These are phyloP conservation scores for Cottus gobio DNA, from an alignment of 2,113 vertebrate species.

Conservation along the genomic window DNA sequence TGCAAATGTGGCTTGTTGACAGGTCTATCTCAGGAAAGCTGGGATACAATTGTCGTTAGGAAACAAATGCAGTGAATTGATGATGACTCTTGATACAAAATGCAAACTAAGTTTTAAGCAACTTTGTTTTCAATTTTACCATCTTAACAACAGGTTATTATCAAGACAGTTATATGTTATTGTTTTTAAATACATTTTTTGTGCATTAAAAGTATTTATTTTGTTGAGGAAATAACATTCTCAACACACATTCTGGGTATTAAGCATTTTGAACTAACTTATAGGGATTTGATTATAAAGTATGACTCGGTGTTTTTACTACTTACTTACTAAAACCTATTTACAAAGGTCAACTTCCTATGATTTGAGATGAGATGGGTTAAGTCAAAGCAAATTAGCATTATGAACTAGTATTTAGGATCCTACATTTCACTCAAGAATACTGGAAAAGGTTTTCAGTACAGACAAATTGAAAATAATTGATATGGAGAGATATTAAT, in stretches of 20 bases:
- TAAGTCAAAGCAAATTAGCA: not conserved
- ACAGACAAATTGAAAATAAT: not conserved
- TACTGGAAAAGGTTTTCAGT: not conserved
- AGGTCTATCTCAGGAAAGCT: not conserved
- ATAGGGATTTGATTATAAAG: not conserved
- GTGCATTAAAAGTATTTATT: not conserved
- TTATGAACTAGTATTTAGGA: not conserved
- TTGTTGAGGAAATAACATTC: not conserved
- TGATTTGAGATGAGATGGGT: slow-evolving; percentile 1
- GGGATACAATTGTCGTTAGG: not conserved
- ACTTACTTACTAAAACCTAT: not conserved
- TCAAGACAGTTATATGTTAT: not conserved
- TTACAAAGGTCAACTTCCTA: slow-evolving; percentile 4
- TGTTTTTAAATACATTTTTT: not conserved
- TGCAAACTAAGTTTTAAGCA: not conserved
- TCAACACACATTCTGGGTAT: not conserved
- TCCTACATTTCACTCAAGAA: not conserved
- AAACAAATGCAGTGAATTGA: not conserved
- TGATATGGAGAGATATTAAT: not conserved
- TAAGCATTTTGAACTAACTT: not conserved
- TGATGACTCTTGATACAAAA: not conserved
- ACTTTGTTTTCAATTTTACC: not conserved
- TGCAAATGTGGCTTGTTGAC: not conserved
- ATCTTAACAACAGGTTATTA: not conserved
- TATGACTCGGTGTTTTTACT: not conserved